Conservation (phyloP, 2,888 invertebrate species). For the Euplagia quadripunctaria region DNA sequence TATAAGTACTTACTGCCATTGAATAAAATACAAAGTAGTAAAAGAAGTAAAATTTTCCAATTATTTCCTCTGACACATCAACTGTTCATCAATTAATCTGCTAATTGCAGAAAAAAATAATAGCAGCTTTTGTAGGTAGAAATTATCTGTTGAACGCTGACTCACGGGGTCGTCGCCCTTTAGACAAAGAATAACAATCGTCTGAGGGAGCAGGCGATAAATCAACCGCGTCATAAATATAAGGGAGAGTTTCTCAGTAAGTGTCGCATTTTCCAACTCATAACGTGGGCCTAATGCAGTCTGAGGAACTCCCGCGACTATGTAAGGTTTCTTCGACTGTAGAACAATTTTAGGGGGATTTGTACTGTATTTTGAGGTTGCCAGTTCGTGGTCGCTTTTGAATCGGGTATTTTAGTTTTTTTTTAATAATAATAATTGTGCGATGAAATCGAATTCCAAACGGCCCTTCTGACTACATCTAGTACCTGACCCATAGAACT, state of each 20-base stretch:
- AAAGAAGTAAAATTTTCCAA: constrained; percentile 23
- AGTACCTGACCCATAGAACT: too few species aligned
- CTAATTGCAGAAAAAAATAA: constrained; percentile 39
- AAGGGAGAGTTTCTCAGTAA: constrained; percentile 62
- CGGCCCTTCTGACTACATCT: too few species aligned
- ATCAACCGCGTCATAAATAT: constrained; percentile 69
- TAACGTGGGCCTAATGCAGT: constrained; percentile 61
- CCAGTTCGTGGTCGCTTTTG: background rate
- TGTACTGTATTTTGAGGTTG: background rate
- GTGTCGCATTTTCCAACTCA: constrained; percentile 72
- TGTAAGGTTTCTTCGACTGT: constrained; percentile 46
- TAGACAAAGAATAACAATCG: constrained; percentile 66
- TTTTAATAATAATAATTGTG: too few species aligned
- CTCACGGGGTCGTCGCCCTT: constrained; percentile 60
- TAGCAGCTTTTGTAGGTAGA: constrained; percentile 26
- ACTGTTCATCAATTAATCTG: constrained; percentile 38
- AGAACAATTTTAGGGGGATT: constrained; percentile 19
- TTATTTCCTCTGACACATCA: constrained; percentile 34
- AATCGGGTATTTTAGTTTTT: background rate
- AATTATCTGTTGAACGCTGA: constrained; percentile 54
- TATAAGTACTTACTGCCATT: too few species aligned
- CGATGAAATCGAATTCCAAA: too few species aligned
- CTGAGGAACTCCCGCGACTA: constrained; percentile 34
- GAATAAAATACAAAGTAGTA: background rate
- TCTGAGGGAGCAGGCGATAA: constrained; percentile 61